Base-by-base conservation (phyloP, 2,797 vertebrate genomes). In the Melanotaenia nigrans region DNA sequence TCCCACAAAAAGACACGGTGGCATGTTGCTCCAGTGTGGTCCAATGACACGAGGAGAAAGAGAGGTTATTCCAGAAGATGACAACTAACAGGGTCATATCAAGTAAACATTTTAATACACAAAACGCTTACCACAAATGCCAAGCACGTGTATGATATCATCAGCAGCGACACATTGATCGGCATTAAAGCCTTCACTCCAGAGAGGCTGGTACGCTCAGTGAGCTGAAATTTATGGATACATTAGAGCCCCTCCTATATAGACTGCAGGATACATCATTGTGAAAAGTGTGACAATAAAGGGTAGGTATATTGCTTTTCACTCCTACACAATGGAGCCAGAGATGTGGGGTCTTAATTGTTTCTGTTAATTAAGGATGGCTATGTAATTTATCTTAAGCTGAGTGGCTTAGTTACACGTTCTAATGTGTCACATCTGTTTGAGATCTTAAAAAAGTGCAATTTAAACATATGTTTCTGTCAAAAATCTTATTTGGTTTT, bases 171-270 rank as follows among this genome's bases (percentile, higher is more conserved):
- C 61, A 69, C 85, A 92, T 91, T 91, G 92, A 93, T 93, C 86
- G 77, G 63, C 89, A 85, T 91, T 93, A 91, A 90, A 91, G 78
- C 86, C 83, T 82, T 90, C 91, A 86, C 79, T 90, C 81, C 45
- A 4, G 67, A 80, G 77, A 69, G 68, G 81, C 73, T 28, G 9
- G 28, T 71, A 4, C 70, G 75, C 78, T 70, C 65, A 65, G 68
- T 59, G 57, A n/a, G 49, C 42, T 42, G 55, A 79, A 87, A 93
- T 93, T 92, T 92, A 93, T 93, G 89, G 87, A 75, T 81, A 81
- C 88, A 89, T 91, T 90, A 90, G 88, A 80, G 79, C 69, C 82
- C 65, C 73, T 85, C 79, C 73, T 83, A 65, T 71, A 85, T 79
- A 45, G 42, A 80, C 77, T 42, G 70, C 71, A 67, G 82, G 86